Evolutionary conservation across 2,888 invertebrate genomes (phyloP).

Genomic region (Gymnoscelis rufifasciata): DNA sequence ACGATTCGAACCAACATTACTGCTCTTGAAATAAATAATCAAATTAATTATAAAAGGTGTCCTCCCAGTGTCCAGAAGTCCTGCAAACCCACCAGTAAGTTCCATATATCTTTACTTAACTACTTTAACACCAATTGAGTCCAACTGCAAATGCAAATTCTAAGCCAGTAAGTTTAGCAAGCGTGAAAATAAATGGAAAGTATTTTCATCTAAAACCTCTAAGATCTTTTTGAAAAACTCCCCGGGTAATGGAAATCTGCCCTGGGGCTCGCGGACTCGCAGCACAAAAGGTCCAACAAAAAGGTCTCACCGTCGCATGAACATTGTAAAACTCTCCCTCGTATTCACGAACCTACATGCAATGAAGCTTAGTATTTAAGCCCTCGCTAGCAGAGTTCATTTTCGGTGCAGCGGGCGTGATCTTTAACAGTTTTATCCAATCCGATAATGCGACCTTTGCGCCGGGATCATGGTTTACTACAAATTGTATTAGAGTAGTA

Average conservation of each 20-base stretch:
- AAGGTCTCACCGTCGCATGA: constrained; percentile 76
- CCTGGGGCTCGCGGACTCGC: constrained; percentile 65
- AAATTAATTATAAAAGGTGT: no score
- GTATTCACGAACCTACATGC: constrained; percentile 49
- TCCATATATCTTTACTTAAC: no score
- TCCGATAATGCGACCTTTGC: constrained; percentile 78
- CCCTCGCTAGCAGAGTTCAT: constrained; percentile 39
- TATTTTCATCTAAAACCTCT: constrained; percentile 17
- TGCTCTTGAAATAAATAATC: no score
- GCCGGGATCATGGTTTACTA: constrained; percentile 78
- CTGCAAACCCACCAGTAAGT: no score
- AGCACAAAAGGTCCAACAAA: constrained; percentile 75
- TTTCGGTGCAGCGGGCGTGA: constrained; percentile 43
- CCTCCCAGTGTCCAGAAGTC: no score
- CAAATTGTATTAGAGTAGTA: constrained; percentile 78
- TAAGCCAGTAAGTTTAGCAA: constrained; percentile 6
- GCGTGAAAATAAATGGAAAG: constrained; percentile 16
- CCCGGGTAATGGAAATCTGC: constrained; percentile 76
- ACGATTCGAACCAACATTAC: no score
- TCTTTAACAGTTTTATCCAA: constrained; percentile 75
- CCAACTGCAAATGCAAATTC: no score
- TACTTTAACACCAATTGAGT: no score
- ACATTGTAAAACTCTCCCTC: constrained; percentile 75
- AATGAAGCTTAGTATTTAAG: constrained; percentile 52
- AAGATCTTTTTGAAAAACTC: constrained; percentile 62